Evolutionary conservation across 2,113 vertebrate genomes (phyloP), one percentile per base, ranked within the genome.

Genomic region (Heptranchias perlo): DNA sequence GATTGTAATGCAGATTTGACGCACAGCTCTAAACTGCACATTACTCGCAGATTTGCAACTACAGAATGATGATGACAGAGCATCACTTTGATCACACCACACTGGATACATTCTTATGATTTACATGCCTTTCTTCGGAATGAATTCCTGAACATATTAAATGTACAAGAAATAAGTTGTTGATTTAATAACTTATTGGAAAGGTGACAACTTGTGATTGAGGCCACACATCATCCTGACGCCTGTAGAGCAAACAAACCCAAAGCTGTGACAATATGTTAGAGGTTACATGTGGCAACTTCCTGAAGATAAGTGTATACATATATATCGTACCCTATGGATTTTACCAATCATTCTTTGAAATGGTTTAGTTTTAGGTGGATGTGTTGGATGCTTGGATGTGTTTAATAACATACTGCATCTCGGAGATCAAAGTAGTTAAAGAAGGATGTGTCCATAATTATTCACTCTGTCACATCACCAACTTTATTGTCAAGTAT

Each of bases 51-150:
- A 62, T 58, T 91, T 92, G 54, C 18, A 92, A n/a, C 14, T 52
- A 23, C 16, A n/a, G 87, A 61, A 92, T 62, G 54, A 92, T 21
- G 13, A 91, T 13, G 73, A 35, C n/a, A 31, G 28, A 58, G 52
- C 49, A 39, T 62, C 89, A 62, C 89, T 61, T 21, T 18, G 58
- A 62, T 39, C 35, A 92, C 89, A 62, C 31, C 13, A 54, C 18
- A 61, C 89, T 92, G 35, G 28, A 89, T 92, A 92, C 14, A 92
- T 92, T 61, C n/a, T 92, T n/a, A 91, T 61, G 54, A 92, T 62
- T 39, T 92, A 92, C 35, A n/a, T 92, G 54, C 54, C 35, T 61
- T 18, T 92, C 54, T 62, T 61, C 54, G 62, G 54, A n/a, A 31
- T 21, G 89, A 91, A 54, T 91, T 52, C 52, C 54, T 91, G 87